A percentile compares a stretch with the other conserved stretches of the same genome.
Conservation (phyloP, 2,797 vertebrate species). For the Danio choprae region DNA sequence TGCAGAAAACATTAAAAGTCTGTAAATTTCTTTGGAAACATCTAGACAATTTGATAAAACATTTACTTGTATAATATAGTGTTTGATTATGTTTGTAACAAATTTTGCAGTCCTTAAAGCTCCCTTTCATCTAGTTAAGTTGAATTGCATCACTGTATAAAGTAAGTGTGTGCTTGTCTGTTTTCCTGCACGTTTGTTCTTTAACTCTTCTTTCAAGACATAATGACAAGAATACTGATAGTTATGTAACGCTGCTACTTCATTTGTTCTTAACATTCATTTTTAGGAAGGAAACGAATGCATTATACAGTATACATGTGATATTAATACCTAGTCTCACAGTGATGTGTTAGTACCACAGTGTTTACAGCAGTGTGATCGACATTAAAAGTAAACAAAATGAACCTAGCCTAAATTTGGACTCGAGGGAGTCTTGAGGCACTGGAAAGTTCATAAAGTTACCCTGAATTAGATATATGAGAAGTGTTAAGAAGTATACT, state of each 20-base stretch:
- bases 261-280: constrained; percentile 16
- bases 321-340: constrained; percentile 13
- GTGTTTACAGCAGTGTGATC: neutral
- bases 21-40: neutral
- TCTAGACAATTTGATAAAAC: neutral
- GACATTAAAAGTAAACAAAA: neutral
- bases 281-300: neutral
- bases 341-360: neutral
- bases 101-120: neutral
- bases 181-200: constrained; percentile 10
- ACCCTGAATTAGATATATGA: neutral
- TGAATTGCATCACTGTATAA: neutral
- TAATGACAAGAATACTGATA: neutral
- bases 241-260: neutral
- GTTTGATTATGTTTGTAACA: neutral
- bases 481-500: neutral
- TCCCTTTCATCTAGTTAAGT: neutral
- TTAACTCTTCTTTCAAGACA: neutral
- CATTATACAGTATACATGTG: neutral
- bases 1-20: neutral
- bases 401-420: constrained; percentile 3
- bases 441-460: constrained; percentile 16
- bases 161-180: neutral
- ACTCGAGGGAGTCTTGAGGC: neutral
- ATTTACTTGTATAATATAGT: neutral